Evolutionary conservation across 2,888 invertebrate species (phyloP), one percentile per base, ranked within the genome.

Genomic region (Stictocephala bisonia): DNA sequence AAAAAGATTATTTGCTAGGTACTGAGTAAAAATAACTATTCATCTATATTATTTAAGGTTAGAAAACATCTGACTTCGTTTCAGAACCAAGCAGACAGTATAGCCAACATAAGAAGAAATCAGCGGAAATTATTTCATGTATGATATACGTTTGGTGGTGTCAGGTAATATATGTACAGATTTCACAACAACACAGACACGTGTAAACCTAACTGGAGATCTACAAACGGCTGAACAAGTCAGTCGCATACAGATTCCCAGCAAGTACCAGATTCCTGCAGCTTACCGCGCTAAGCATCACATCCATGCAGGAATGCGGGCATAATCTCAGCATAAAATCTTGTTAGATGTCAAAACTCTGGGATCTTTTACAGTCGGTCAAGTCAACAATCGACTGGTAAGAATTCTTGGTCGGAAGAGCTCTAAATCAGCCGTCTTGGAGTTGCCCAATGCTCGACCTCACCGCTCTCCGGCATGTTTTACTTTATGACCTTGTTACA

Each of bases 341-440:
- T 64, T 64, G 64, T 64, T 64, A 64, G 44, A 64, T 64, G 64
- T 64, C 64, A 64, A 64, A 64, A 64, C 64, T 15, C 6, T 44
- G 64, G 44, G 24, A 44, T 26, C 64, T 64, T 64, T 64, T 64
- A 64, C 64, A 64, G 64, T 64, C 64, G n/a, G n/a, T n/a, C n/a
- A n/a, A n/a, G 64, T 64, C 64, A 64, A 64, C 64, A 64, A 64
- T 64, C 64, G 64, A 26, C 44, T 26, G 44, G 27, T 64, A 44
- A 64, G 44, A 41, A 64, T 64, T 64, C 64, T 44, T 64, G 3
- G n/a, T n/a, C n/a, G 41, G 24, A 13, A 31, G 35, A 22, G 31
- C 20, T 60, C 13, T 60, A 60, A 60, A 60, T 60, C 35, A 40
- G 20, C 18, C 31, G 31, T 29, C 40, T n/a, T 24, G 18, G 29